Conservation (phyloP, 2,113 vertebrate species). For the Proteles cristata region DNA sequence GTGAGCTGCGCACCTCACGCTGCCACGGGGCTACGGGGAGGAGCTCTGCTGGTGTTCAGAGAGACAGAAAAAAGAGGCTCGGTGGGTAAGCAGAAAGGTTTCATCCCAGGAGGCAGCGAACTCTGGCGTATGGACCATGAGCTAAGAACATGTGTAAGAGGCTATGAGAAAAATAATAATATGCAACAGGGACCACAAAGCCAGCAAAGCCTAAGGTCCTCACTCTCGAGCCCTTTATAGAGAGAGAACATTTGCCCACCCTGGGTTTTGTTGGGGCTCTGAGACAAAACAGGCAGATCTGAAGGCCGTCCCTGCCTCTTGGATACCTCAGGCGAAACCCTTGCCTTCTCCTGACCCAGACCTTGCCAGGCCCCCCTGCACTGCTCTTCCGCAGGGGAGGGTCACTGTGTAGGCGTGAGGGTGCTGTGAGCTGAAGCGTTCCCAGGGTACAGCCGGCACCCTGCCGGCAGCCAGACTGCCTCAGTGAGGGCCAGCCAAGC, state of each 20-base stretch:
- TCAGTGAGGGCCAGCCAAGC: neutral
- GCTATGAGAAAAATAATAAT: neutral
- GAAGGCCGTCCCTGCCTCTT: neutral
- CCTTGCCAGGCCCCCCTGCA: neutral
- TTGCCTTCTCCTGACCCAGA: neutral
- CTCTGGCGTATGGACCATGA: accelerated
- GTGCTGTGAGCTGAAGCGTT: neutral
- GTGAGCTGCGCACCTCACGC: accelerated
- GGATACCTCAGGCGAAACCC: neutral
- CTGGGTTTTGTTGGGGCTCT: neutral
- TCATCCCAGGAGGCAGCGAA: neutral
- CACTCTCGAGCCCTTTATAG: neutral
- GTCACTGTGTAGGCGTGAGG: accelerated
- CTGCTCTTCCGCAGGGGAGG: neutral
- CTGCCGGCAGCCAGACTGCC: neutral
- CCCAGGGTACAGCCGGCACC: no score
- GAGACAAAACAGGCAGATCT: neutral
- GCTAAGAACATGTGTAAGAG: neutral
- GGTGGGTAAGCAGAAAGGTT: neutral
- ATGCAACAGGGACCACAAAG: neutral
- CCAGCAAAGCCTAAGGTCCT: neutral
- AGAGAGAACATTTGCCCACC: neutral
- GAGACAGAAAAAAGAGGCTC: neutral
- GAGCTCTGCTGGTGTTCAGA: neutral
- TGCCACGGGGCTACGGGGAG: accelerated